Base-by-base conservation (phyloP, 2,888 invertebrate species). In the Macropis europaea region DNA sequence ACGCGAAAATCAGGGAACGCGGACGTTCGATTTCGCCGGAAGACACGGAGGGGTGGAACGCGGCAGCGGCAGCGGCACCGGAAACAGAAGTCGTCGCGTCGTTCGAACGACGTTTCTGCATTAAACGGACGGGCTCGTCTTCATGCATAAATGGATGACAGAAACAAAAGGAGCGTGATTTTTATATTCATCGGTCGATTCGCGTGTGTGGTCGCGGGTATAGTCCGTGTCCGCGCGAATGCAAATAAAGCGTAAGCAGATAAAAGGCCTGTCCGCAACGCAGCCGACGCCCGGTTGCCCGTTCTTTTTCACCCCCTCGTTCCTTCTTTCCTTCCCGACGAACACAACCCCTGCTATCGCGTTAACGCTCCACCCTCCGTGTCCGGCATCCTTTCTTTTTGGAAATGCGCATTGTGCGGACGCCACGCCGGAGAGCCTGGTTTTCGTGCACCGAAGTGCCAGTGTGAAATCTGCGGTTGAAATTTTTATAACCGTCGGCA, bases 71-170 rank as follows among this genome's bases (percentile, higher is more conserved):
- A 11, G 30, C 24, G 3, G 42, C 4, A 11, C 2, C 30, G 42
- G 24, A 30, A 38, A 30, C 36, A 32, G 53, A 48, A 26, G 22
- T 19, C 56, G 50, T 50, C 19, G 56, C 54, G 17, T 26, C 30
- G 67, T 19, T 52, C 7, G 2, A 6, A 3, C 19, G 19, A 38
- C 45, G 47, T 45, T 32, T 30, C 28, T 42, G 42, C 54, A 73
- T 69, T 62, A 70, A 70, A 48, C 68, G 36, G 52, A 53, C n/a
- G n/a, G 63, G 62, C 47, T 63, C n/a, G 73, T 15, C 48, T 66
- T 68, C 76, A 72, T 67, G 71, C 74, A 79, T 74, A 70, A 74
- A 76, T 74, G 75, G 61, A 70, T 62, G 70, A 42, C 48, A 52
- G 63, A 57, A 74, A 79, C 61, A 74, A 77, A 74, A 61, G 66